Evolutionary conservation across 2,113 vertebrate genomes (phyloP).

Genomic region (Climacteris rufus): DNA sequence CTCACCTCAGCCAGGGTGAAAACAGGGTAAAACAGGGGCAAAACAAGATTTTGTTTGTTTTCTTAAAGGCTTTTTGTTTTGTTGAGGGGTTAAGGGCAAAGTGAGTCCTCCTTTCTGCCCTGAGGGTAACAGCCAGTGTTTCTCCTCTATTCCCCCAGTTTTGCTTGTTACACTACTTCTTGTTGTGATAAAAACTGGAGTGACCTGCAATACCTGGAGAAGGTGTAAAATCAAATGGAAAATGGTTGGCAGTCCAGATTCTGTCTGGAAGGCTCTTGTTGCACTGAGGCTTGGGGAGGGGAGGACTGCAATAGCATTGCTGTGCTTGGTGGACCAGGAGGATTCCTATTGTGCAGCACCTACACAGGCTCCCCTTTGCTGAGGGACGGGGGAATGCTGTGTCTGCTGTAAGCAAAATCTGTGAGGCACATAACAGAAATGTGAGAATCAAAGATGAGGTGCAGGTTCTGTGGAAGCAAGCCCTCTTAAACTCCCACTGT

Average conservation of each 20-base stretch:
- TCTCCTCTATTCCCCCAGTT: neutral
- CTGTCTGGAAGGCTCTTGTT: neutral
- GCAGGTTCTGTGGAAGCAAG: neutral
- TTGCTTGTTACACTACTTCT: neutral
- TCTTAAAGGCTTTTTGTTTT: neutral
- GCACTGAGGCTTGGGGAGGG: neutral
- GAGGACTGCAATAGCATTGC: neutral
- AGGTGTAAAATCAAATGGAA: neutral
- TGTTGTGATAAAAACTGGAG: neutral
- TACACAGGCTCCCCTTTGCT: neutral
- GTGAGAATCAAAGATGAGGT: too few relatives aligned
- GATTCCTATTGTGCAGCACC: neutral
- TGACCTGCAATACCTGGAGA: neutral
- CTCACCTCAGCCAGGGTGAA: neutral
- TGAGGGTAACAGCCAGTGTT: neutral
- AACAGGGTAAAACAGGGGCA: neutral
- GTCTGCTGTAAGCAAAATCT: neutral
- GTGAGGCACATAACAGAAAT: neutral
- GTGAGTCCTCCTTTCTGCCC: neutral
- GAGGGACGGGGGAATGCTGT: neutral
- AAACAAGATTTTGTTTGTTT: neutral
- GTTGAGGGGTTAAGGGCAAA: neutral
- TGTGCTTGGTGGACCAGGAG: neutral
- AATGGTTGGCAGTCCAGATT: neutral
- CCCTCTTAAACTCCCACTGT: neutral